Conservation (phyloP, 1,140 invertebrate species). For the Vanessa tameamea region DNA sequence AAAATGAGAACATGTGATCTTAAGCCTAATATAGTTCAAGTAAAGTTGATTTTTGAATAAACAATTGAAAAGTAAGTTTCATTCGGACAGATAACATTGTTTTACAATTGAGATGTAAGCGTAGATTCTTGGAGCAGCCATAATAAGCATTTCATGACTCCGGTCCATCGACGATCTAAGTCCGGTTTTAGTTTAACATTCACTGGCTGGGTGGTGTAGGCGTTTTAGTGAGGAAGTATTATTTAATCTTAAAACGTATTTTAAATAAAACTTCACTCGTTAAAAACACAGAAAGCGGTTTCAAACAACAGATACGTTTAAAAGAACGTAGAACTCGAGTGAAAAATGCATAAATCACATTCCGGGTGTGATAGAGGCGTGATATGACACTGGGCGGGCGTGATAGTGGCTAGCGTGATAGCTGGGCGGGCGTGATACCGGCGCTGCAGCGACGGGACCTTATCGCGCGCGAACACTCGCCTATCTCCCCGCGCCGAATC, state of each 20-base stretch:
- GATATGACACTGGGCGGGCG: constrained; percentile 32
- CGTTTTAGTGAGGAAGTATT: constrained; percentile 18
- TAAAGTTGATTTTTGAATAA: constrained; percentile 39
- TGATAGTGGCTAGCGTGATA: constrained; percentile 34
- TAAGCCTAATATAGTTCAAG: constrained; percentile 22
- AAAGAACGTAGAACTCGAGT: constrained; percentile 22
- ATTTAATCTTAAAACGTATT: neutral
- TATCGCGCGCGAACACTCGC: constrained; percentile 40
- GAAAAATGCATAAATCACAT: constrained; percentile 40
- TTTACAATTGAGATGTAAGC: constrained; percentile 62
- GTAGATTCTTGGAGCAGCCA: constrained; percentile 41
- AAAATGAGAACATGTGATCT: constrained; percentile 34
- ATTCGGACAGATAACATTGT: constrained; percentile 55
- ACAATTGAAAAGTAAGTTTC: constrained; percentile 28
- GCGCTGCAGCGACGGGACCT: constrained; percentile 31
- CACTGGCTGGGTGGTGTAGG: constrained; percentile 11
- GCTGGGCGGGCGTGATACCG: constrained; percentile 35
- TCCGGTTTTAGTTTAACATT: constrained; percentile 32
- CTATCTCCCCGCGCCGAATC: constrained; percentile 37
- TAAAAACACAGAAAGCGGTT: neutral
- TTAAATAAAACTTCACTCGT: neutral
- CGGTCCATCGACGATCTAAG: constrained; percentile 31
- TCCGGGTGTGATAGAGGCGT: constrained; percentile 22
- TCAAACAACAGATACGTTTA: constrained; percentile 11
- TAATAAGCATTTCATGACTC: constrained; percentile 51